Evolutionary conservation across 2,797 vertebrate species (phyloP), one percentile per base, ranked within the genome.

Genomic region (Sternotherus odoratus): DNA sequence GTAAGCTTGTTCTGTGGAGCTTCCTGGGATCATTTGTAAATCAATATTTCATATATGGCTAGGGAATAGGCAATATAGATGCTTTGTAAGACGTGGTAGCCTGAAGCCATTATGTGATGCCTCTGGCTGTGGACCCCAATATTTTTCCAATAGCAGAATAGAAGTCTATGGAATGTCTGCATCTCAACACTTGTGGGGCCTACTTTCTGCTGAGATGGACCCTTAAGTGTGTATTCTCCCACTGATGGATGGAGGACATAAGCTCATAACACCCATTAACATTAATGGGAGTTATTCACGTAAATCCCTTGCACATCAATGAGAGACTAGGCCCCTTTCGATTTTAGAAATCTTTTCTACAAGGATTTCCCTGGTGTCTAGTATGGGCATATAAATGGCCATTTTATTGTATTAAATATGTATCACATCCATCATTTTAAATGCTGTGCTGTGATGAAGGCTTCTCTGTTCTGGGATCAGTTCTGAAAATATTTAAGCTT

Each of bases 371-470:
- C 98, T 91, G 96, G 97, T 97, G 97, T 95, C 97, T 98, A 97
- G 92, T 98, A 95, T 89, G 94, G 98, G 97, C 96, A 97, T 97
- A 98, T 97, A 98, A 98, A 98, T 97, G 97, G 95, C 93, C 97
- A 96, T 98, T 98, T 98, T 97, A 98, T 97, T 98, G 96, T 98
- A 98, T 98, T 98, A 98, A 98, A 98, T 98, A 98, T 98, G 97
- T 97, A 98, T 98, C 96, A 96, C 97, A 98, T 98, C 97, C 97
- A 98, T 98, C 97, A 98, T 96, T 97, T 98, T 98, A 97, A 98
- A 98, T 97, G 96, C 97, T 97, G 93, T 94, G 97, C 97, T 97
- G 92, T 98, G 98, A 97, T 97, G 98, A 98, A 97, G 97, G 95
- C 95, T 98, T 97, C 97, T 98, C 96, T 96, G 95, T 97, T 96